phyloP scores from a whole-genome alignment of 2,888 invertebrate species.

The Proisotoma minuta region DNA sequence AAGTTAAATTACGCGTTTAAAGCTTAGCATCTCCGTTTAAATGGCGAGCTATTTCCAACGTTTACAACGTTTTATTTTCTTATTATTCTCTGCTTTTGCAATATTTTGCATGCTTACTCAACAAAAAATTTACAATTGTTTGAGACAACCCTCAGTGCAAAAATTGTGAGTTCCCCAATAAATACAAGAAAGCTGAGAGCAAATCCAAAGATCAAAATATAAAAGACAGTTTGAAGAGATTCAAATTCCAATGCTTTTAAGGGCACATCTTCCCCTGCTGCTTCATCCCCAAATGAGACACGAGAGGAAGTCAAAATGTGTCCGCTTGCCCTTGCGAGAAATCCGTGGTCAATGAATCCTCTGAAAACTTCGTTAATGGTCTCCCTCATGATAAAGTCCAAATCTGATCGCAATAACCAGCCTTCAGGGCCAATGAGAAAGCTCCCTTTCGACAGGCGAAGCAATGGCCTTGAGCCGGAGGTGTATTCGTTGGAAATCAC shows the following conservation, averaged over 20 bases:
- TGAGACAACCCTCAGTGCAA: too few species aligned
- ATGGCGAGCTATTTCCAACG: too few species aligned
- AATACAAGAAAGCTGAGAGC: neutral
- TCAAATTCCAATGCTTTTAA: neutral
- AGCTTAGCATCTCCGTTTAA: too few species aligned
- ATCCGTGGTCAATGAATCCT: neutral
- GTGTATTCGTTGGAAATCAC: neutral
- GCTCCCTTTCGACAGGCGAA: neutral
- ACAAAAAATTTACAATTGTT: too few species aligned
- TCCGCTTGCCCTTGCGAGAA: neutral
- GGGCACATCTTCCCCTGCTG: neutral
- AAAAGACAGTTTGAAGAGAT: neutral
- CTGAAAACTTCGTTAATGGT: neutral
- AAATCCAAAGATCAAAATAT: neutral
- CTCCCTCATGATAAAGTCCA: too few species aligned
- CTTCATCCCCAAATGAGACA: neutral
- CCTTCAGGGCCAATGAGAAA: conserved; percentile 6
- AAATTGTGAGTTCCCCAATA: neutral
- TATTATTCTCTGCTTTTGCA: too few species aligned
- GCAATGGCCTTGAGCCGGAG: neutral
- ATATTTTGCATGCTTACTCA: too few species aligned
- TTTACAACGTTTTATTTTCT: too few species aligned
- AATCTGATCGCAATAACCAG: neutral
- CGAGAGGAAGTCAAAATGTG: neutral
- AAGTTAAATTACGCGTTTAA: too few species aligned